These are phyloP conservation scores for Bombus polaris DNA, from an alignment of 1,140 invertebrate species.

Conservation along the genomic window DNA sequence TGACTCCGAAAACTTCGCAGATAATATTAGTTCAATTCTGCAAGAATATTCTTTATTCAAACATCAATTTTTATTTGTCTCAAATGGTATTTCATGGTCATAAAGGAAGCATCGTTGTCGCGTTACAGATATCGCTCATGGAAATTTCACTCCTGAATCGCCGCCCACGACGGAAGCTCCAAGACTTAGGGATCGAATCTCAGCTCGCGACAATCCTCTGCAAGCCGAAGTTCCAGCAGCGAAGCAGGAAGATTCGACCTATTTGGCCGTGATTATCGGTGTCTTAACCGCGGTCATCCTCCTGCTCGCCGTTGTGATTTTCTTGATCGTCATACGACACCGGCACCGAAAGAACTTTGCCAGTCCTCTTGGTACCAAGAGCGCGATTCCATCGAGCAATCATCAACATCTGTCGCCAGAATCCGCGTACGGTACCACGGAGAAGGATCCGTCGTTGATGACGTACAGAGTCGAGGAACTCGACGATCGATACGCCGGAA, in stretches of 20 bases:
- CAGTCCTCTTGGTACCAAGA: constrained; percentile 81
- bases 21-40: too few relatives aligned
- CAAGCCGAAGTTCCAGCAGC: constrained; percentile 79
- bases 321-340: constrained; percentile 85
- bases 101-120: neutral
- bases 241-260: constrained; percentile 83
- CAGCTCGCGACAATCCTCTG: constrained; percentile 75
- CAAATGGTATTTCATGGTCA: neutral
- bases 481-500: constrained; percentile 80
- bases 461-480: constrained; percentile 81
- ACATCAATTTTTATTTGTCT: neutral
- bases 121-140: constrained; percentile 81
- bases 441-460: constrained; percentile 81
- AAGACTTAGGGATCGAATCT: constrained; percentile 81
- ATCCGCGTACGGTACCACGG: constrained; percentile 80
- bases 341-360: constrained; percentile 84
- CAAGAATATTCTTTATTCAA: neutral
- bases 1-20: too few relatives aligned
- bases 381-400: constrained; percentile 77
- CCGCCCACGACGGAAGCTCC: constrained; percentile 79
- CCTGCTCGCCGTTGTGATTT: constrained; percentile 84
- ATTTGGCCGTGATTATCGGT: constrained; percentile 87
- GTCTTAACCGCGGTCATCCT: constrained; percentile 86
- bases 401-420: constrained; percentile 81
- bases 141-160: constrained; percentile 81